Percentiles rank a stretch among this genome's conserved stretches.
Evolutionary conservation across 2,797 vertebrate species (phyloP).

Genomic region (Graptemys geographica): DNA sequence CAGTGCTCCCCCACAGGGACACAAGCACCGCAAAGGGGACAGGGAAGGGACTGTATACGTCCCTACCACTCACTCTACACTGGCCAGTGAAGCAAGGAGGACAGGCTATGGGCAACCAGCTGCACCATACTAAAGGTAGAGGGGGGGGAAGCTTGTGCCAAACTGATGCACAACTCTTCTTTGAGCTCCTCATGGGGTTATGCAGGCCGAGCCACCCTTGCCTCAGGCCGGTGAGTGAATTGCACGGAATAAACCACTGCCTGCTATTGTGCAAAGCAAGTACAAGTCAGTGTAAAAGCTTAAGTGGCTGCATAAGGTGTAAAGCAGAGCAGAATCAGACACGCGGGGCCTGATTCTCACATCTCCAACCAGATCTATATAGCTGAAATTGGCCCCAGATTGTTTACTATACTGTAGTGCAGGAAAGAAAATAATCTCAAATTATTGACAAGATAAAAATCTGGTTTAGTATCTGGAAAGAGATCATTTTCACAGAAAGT

Average conservation of each 20-base stretch:
- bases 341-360: background rate
- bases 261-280: background rate
- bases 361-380: background rate
- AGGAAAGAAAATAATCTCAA: background rate
- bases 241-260: background rate
- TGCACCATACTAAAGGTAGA: accelerated
- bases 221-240: background rate
- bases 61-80: accelerated
- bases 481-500: background rate
- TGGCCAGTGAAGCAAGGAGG: accelerated
- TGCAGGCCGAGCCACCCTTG: accelerated
- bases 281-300: background rate
- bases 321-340: background rate
- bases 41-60: accelerated
- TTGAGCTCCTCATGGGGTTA: background rate
- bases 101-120: background rate
- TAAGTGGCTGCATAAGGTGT: background rate
- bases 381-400: background rate
- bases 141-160: background rate
- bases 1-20: background rate
- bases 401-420: background rate
- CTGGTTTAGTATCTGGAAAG: background rate
- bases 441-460: background rate
- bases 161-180: accelerated
- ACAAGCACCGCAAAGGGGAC: background rate